Base-by-base conservation (phyloP, 2,113 vertebrate species). In the Taurulus bubalis region DNA sequence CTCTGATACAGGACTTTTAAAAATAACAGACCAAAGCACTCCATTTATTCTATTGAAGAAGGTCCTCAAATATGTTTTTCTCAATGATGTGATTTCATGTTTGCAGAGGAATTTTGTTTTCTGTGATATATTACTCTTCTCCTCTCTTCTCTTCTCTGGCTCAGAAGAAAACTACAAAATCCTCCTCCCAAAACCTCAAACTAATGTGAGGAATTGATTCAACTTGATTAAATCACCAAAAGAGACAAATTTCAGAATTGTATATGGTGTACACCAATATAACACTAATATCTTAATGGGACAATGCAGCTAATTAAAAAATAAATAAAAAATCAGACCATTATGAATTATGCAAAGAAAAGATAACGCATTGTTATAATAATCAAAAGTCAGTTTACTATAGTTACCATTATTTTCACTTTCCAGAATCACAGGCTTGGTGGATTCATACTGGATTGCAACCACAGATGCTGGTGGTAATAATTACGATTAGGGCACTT, bases 401-500 rank as follows among this genome's bases (percentile, higher is more conserved):
- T 10, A 11, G 16, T 64, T n/a, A 40, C 28, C 8, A 34, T 11
- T 30, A 12, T 47, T 75, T 81, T 79, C 49, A 30, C 62, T 79
- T 67, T 76, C 63, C 22, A 56, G 64, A 3, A 66, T 75, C 22
- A 42, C 63, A 69, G 24, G 12, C 18, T 30, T 40, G 34, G 28
- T 30, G n/a, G 60, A 82, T 71, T 62, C 60, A 79, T 26, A 51
- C 32, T 73, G 40, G 49, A 74, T 68, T 75, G 71, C 75, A 82
- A 70, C 69, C 67, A 76, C 20, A 71, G 30, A 60, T 55, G 62
- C 65, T 85, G 82, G 59, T 80, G 75, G 72, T 72, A 88, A 91
- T 88, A 79, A 80, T 86, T 86, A 86, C 55, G 86, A 56, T 63
- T 78, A 77, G 47, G 24, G 40, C 55, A 74, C 75, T 71, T 85